A percentile compares a stretch with the other conserved stretches of the same genome.
Conservation (phyloP, 1,140 invertebrate genomes). For the Coptotermes formosanus region DNA sequence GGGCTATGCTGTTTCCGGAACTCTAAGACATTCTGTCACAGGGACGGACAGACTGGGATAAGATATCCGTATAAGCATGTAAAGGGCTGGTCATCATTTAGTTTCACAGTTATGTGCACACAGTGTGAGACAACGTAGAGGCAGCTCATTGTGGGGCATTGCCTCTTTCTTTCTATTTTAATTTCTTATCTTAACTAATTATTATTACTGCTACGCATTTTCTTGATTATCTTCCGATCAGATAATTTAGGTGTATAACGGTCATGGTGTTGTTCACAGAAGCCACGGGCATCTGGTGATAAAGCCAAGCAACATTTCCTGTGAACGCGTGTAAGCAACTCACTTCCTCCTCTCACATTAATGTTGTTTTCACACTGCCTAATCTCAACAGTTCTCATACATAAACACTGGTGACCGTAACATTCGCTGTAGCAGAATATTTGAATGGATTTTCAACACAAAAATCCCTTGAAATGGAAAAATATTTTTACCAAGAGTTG, state of each 20-base stretch:
- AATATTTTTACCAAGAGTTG: too few relatives aligned
- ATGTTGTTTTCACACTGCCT: background rate
- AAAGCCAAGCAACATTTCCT: background rate
- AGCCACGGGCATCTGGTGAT: background rate
- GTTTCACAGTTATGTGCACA: background rate
- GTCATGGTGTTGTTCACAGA: background rate
- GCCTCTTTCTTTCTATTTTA: background rate
- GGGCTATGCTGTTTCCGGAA: background rate
- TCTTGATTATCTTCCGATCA: conserved; percentile 9
- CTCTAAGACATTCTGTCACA: background rate
- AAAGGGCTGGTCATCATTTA: background rate
- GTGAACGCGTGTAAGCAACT: background rate
- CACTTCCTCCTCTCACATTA: background rate
- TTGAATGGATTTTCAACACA: too few relatives aligned
- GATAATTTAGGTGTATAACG: background rate
- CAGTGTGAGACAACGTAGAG: background rate
- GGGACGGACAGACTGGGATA: background rate
- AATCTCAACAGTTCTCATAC: background rate
- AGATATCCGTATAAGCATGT: background rate
- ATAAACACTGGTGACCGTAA: too few relatives aligned
- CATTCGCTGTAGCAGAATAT: too few relatives aligned
- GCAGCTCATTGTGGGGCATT: background rate
- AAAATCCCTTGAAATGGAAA: too few relatives aligned
- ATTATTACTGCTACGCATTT: background rate
- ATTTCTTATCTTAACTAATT: background rate